Percentiles rank a stretch among this genome's conserved stretches.
Conservation (phyloP, 2,113 vertebrate genomes). For the Alouatta palliata region DNA sequence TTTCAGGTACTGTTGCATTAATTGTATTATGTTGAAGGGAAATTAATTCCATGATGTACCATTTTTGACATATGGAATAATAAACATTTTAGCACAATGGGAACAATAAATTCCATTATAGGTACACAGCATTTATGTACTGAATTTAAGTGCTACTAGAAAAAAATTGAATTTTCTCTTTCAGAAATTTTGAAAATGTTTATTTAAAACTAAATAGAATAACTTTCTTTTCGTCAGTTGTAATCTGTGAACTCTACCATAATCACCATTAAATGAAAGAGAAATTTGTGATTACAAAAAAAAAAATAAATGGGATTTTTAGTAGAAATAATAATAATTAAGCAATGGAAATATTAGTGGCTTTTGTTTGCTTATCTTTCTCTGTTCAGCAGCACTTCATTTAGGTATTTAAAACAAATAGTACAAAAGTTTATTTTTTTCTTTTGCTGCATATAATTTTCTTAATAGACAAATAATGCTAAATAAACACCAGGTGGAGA, state of each 20-base stretch:
- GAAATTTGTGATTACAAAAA: not conserved
- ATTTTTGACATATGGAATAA: not conserved
- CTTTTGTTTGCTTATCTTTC: not conserved
- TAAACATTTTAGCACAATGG: not conserved
- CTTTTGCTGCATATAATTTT: not conserved
- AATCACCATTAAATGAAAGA: not conserved
- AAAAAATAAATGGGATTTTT: not conserved
- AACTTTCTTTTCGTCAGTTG: not conserved
- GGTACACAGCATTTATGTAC: not conserved
- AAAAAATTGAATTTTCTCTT: not conserved
- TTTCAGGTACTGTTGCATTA: not conserved
- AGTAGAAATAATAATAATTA: not conserved
- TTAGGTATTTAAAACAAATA: not conserved
- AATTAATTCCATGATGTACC: not conserved
- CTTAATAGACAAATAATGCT: not conserved
- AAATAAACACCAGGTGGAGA: not conserved
- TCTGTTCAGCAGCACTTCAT: not conserved
- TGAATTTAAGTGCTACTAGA: not conserved
- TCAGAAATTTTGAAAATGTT: not conserved
- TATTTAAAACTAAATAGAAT: not conserved
- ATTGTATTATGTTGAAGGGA: not conserved
- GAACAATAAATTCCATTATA: not conserved
- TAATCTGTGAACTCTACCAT: not conserved
- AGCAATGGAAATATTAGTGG: not conserved
- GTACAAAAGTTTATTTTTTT: not conserved